Conservation (phyloP, 1,140 invertebrate species). For the Dolichoris vasculosae region DNA sequence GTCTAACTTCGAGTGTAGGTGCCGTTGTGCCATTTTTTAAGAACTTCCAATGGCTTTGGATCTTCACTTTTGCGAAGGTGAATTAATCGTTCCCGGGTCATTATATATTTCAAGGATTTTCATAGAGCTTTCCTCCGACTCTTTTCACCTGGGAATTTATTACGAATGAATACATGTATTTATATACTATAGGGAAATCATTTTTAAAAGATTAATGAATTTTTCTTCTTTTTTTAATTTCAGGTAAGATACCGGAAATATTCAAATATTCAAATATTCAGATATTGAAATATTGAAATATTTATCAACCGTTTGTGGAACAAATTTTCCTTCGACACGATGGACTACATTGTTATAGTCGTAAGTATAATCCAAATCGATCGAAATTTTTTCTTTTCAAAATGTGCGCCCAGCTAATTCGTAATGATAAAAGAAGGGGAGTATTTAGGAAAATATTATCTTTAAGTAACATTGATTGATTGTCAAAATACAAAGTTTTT, state of each 20-base stretch:
- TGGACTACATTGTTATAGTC: too few species aligned
- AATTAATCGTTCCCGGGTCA: neutral
- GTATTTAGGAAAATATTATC: too few species aligned
- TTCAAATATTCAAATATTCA: too few species aligned
- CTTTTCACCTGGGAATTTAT: neutral
- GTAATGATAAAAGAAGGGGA: too few species aligned
- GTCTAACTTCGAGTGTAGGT: too few species aligned
- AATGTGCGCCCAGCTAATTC: too few species aligned
- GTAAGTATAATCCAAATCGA: too few species aligned
- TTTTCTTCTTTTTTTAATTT: conserved; percentile 25
- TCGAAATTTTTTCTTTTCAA: too few species aligned
- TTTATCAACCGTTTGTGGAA: neutral
- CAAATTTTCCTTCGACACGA: neutral
- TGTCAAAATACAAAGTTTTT: too few species aligned
- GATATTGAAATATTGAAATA: too few species aligned
- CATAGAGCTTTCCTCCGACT: neutral
- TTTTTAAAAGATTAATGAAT: neutral
- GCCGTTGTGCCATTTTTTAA: neutral
- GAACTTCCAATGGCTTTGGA: neutral
- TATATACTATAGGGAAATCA: neutral
- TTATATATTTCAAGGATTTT: conserved; percentile 23
- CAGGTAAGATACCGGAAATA: conserved; percentile 11
- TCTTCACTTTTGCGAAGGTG: neutral
- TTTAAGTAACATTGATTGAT: too few species aligned
- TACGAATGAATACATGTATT: neutral